phyloP scores from a whole-genome alignment of 2,113 vertebrate species.

The Toxotes jaculatrix region DNA sequence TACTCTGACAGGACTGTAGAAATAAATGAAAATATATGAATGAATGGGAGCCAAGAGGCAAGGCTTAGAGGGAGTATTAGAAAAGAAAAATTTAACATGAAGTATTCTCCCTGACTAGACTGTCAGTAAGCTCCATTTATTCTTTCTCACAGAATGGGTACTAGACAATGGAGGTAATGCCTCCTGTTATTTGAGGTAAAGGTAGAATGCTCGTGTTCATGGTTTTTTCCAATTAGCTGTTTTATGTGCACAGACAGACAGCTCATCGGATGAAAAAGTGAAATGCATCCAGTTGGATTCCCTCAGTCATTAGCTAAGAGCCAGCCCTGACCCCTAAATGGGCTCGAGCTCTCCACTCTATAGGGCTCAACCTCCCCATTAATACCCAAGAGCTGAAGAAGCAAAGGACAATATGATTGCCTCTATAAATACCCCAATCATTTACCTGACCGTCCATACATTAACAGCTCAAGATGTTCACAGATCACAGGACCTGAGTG shows the following conservation, averaged over 20 bases:
- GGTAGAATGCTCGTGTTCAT: constrained; percentile 1
- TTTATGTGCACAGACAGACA: constrained; percentile 6
- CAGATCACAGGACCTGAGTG: neutral
- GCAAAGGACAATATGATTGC: constrained; percentile 6
- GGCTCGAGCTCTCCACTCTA: neutral
- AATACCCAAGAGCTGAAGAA: constrained; percentile 10
- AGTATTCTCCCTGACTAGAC: constrained; percentile 8
- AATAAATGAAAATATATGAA: constrained; percentile 18
- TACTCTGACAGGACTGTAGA: constrained; percentile 8
- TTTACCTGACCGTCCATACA: neutral
- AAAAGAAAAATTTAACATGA: constrained; percentile 29
- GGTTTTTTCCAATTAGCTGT: constrained; percentile 18
- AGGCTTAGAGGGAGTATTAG: constrained; percentile 10
- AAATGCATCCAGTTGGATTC: constrained; percentile 9
- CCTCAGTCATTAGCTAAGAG: constrained; percentile 23
- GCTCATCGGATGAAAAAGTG: neutral
- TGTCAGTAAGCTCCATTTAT: constrained; percentile 24
- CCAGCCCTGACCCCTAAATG: constrained; percentile 11
- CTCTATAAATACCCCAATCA: constrained; percentile 1
- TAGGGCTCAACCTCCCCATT: neutral
- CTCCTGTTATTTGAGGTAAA: constrained; percentile 24
- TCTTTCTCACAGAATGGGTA: constrained; percentile 31
- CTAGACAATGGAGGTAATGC: constrained; percentile 24
- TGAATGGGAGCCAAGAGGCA: constrained; percentile 19
- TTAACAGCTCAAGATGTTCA: neutral